These are phyloP conservation scores for Callaeas wilsoni DNA, from an alignment of 2,113 vertebrate species.

Conservation along the genomic window DNA sequence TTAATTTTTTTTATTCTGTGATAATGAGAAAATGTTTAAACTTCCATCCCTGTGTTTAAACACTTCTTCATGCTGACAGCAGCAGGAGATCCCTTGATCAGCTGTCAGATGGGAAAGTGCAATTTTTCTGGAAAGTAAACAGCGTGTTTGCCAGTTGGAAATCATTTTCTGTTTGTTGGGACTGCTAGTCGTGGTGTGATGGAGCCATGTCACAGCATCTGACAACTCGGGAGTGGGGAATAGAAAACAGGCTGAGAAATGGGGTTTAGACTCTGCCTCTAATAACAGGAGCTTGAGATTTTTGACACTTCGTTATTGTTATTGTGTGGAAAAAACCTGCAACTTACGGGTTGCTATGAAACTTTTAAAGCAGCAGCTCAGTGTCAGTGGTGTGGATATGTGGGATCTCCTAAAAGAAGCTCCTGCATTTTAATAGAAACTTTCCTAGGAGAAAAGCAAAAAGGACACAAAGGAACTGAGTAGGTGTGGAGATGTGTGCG, in stretches of 20 bases:
- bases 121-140: slow-evolving; percentile 78
- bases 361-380: neutral
- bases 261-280: slow-evolving; percentile 35
- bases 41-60: slow-evolving; percentile 79
- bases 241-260: slow-evolving; percentile 59
- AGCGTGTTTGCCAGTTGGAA: slow-evolving; percentile 75
- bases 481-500: neutral
- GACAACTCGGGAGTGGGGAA: slow-evolving; percentile 54
- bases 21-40: slow-evolving; percentile 86
- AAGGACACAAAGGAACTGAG: neutral
- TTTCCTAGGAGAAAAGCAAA: neutral
- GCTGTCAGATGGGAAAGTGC: slow-evolving; percentile 77
- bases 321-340: neutral
- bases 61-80: slow-evolving; percentile 80
- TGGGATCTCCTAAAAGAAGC: neutral
- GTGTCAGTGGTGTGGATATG: neutral
- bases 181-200: slow-evolving; percentile 58
- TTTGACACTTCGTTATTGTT: slow-evolving; percentile 30
- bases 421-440: neutral
- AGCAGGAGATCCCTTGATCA: slow-evolving; percentile 78
- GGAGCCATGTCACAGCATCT: slow-evolving; percentile 69
- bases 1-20: slow-evolving; percentile 74
- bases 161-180: slow-evolving; percentile 77
- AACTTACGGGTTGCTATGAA: neutral
- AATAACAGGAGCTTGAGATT: slow-evolving; percentile 37